Base-by-base conservation (phyloP, 2,888 invertebrate genomes). In the Cecidostiba fungosa region DNA sequence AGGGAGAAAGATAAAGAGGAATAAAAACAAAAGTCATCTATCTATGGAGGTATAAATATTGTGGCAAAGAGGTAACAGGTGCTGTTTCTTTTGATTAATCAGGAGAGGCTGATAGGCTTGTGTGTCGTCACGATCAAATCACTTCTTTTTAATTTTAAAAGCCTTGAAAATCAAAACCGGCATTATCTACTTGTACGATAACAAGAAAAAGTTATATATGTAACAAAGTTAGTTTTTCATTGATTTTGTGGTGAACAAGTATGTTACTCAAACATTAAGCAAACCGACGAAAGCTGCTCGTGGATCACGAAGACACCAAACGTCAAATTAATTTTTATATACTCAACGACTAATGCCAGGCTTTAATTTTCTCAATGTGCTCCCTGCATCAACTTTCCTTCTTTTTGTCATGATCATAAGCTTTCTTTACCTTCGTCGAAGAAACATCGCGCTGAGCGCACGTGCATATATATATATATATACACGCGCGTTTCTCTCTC, bases 61-160 rank as follows among this genome's bases (percentile, higher is more conserved):
- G 47, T 85, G 74, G 70, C 50, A 76, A 59, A 78, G 76, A 77
- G 72, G 82, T 86, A 82, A 86, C 78, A 77, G 85, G 82, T 86
- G 82, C 82, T 72, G 1, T 43, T 29, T 78, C 69, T 81, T 81
- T 85, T 70, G 70, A 74, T 82, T 47, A 14, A 3, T 32, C 36
- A 54, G 12, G 16, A 77, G 23, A 50, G 29, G 66, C 29, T 54
- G 43, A 82, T 32, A 43, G 74, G 26, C 26, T 5, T 19, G 36
- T 62, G 50, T 70, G 14, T 76, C 29, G 43, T 80, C 43, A 70
- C 26, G 29, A 69, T 82, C 23, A 5, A 74, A 66, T 82, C 12
- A 23, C 66, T 29, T 59, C 26, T 73, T 81, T 59, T 84, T 81
- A 6, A 29, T 36, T 47, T 59, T 66, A 29, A 39, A 77, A 14